Conservation (phyloP, 2,888 invertebrate species). For the Chloromyia formosa region DNA sequence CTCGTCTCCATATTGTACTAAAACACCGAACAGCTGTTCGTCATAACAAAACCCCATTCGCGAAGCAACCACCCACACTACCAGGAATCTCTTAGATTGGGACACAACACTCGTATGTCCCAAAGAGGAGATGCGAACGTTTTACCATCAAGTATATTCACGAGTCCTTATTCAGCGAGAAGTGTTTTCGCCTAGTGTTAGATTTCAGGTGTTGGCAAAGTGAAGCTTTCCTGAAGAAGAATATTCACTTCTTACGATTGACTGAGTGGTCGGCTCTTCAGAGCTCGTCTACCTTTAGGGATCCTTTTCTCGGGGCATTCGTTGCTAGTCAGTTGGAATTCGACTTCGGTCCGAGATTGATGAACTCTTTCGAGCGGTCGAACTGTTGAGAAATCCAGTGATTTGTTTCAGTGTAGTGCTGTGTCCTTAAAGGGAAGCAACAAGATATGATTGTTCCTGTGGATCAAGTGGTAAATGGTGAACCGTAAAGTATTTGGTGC, state of each 20-base stretch:
- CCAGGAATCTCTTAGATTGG: background rate
- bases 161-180: slow-evolving; percentile 32
- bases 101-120: slow-evolving; percentile 3
- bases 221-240: slow-evolving; percentile 23
- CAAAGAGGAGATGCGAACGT: slow-evolving; percentile 16
- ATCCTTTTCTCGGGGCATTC: slow-evolving; percentile 20
- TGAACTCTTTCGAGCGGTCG: background rate
- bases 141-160: slow-evolving; percentile 19
- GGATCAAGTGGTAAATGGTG: background rate
- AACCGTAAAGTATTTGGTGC: background rate
- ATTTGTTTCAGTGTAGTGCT: background rate
- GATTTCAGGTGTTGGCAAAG: slow-evolving; percentile 30
- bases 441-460: background rate
- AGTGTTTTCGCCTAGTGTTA: slow-evolving; percentile 15
- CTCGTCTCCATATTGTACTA: background rate
- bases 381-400: background rate
- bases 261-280: slow-evolving; percentile 37
- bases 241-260: slow-evolving; percentile 38
- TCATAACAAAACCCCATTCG: background rate
- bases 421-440: background rate
- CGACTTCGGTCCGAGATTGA: slow-evolving; percentile 33
- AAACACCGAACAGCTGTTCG: background rate
- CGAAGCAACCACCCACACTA: background rate
- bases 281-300: slow-evolving; percentile 28
- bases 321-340: slow-evolving; percentile 23